Conservation (phyloP, 2,113 vertebrate genomes). For the Arvicanthis niloticus region DNA sequence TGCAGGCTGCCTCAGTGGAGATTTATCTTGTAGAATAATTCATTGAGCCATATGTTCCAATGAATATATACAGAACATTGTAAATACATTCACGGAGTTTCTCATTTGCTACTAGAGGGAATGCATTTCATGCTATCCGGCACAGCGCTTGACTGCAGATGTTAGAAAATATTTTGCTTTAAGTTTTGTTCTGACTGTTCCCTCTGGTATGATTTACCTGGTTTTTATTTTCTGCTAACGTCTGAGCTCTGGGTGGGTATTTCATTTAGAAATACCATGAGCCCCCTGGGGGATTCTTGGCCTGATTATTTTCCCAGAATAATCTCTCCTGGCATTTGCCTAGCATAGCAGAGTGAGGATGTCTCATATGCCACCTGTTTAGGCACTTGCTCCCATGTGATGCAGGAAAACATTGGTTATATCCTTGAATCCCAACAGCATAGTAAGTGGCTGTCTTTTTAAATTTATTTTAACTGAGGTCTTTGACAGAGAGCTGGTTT, state of each 20-base stretch:
- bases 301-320: conserved; percentile 59
- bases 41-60: conserved; percentile 78
- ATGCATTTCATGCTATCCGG: conserved; percentile 74
- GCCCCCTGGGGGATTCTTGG: conserved; percentile 45
- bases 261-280: conserved; percentile 60
- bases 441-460: neutral
- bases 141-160: conserved; percentile 75
- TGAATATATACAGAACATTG: conserved; percentile 78
- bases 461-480: neutral
- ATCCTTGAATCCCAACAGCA: neutral
- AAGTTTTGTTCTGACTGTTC: conserved; percentile 73
- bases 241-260: conserved; percentile 69
- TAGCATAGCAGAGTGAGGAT: neutral
- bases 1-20: conserved; percentile 76
- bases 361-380: conserved; percentile 24
- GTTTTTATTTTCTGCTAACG: conserved; percentile 68
- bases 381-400: neutral
- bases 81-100: conserved; percentile 74
- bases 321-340: conserved; percentile 66
- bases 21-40: conserved; percentile 83
- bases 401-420: neutral
- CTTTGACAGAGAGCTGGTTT: neutral
- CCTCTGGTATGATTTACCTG: conserved; percentile 71
- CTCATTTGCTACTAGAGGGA: conserved; percentile 79
- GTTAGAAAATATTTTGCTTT: conserved; percentile 77